Percentiles rank a stretch among this genome's conserved stretches.
Conservation (phyloP, 2,797 vertebrate genomes). For the Benthosema pterotum region DNA sequence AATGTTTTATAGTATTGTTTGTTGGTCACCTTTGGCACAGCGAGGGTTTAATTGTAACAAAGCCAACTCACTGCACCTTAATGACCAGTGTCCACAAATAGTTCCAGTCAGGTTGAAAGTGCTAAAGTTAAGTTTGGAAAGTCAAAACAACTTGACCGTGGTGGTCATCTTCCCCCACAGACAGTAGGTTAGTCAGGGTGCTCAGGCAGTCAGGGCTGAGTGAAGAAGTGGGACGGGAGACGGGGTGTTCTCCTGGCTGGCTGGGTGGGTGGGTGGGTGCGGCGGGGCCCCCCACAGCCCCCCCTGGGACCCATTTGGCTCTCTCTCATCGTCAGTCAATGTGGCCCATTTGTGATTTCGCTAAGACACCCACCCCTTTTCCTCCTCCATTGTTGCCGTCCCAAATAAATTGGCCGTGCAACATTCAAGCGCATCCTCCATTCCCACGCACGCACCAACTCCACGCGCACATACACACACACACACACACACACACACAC, state of each 20-base stretch:
- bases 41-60: no score
- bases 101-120: no score
- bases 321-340: background rate
- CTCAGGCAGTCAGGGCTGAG: conserved; percentile 13
- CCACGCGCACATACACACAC: background rate
- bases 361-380: background rate
- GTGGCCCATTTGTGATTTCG: conserved; percentile 7
- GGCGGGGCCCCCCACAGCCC: background rate
- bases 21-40: no score
- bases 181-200: background rate
- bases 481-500: background rate
- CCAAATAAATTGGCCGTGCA: conserved; percentile 63
- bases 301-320: background rate
- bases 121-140: no score
- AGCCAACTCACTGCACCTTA: no score
- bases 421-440: conserved; percentile 27
- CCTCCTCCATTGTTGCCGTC: conserved; percentile 49
- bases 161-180: no score
- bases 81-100: no score
- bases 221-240: conserved; percentile 10
- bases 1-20: no score
- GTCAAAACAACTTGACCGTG: no score
- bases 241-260: no score
- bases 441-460: conserved; percentile 28
- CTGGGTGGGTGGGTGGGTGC: background rate